Conservation (phyloP, 2,888 invertebrate species). For the Ornithoptera priamus region DNA sequence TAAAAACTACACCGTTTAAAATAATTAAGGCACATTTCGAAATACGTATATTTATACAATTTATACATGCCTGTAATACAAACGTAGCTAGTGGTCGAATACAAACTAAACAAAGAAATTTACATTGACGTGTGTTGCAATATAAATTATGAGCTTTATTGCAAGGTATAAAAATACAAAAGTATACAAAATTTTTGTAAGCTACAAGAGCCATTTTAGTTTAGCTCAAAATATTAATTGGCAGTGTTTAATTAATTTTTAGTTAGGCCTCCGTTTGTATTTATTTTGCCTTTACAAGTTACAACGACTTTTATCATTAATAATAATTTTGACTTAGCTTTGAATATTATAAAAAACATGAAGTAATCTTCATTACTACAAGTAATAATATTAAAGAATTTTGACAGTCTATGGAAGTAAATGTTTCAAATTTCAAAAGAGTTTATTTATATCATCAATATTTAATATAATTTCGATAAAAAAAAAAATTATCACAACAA, state of each 20-base stretch:
- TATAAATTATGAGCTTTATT: not conserved
- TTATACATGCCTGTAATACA: constrained; percentile 28
- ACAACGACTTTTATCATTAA: constrained; percentile 3
- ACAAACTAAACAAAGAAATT: constrained; percentile 8
- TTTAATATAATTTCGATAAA: no score
- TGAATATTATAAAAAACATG: constrained; percentile 26
- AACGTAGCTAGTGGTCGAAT: constrained; percentile 21
- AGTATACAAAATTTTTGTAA: not conserved
- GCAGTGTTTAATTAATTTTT: no score
- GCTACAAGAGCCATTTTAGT: no score
- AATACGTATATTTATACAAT: constrained; percentile 38
- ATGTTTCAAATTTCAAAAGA: no score
- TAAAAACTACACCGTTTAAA: constrained; percentile 47
- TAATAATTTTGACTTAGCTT: constrained; percentile 24
- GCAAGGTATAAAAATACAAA: constrained; percentile 24
- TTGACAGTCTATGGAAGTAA: no score
- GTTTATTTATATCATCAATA: no score
- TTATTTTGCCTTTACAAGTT: not conserved
- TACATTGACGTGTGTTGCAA: constrained; percentile 10
- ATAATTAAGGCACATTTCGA: constrained; percentile 62
- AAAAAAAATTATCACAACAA: no score
- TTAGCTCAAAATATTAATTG: no score
- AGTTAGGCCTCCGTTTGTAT: no score
- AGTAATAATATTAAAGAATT: not conserved
- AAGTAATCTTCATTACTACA: not conserved